phyloP scores from a whole-genome alignment of 2,113 vertebrate genomes.

The Pelecanoides urinatrix region DNA sequence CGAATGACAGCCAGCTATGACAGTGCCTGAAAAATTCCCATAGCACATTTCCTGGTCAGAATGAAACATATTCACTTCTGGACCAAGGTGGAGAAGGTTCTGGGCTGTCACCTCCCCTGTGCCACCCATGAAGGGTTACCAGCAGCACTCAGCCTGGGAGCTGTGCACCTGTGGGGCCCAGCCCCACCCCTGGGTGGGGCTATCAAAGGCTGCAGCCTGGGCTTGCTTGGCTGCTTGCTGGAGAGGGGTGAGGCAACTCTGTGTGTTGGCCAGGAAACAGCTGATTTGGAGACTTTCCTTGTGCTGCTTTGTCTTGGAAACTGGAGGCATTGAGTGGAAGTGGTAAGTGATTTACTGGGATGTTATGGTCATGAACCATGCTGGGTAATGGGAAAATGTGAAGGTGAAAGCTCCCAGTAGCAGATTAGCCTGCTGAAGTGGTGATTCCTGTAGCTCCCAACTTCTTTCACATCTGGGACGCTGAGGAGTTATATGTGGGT shows the following conservation, averaged over 20 bases:
- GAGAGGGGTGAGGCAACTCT: accelerated
- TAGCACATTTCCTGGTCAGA: background rate
- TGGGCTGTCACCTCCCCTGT: accelerated
- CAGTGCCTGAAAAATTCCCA: background rate
- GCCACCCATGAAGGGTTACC: background rate
- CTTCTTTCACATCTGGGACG: background rate
- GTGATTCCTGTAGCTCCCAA: background rate
- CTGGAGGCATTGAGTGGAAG: background rate
- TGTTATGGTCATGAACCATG: background rate
- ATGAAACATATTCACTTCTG: background rate
- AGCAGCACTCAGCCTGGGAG: background rate
- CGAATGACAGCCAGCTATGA: background rate
- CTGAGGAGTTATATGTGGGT: background rate
- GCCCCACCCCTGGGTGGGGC: background rate
- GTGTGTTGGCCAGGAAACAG: accelerated
- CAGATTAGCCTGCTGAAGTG: background rate
- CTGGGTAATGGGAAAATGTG: background rate
- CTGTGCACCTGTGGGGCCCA: background rate
- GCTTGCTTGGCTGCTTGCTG: accelerated
- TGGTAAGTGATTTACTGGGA: background rate
- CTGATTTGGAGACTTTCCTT: background rate
- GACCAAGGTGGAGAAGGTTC: background rate
- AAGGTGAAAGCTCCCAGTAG: background rate
- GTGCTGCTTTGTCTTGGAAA: background rate
- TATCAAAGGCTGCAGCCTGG: background rate